Evolutionary conservation across 2,113 vertebrate species (phyloP), one percentile per base, ranked within the genome.

Genomic region (Rhinolophus ferrumequinum): DNA sequence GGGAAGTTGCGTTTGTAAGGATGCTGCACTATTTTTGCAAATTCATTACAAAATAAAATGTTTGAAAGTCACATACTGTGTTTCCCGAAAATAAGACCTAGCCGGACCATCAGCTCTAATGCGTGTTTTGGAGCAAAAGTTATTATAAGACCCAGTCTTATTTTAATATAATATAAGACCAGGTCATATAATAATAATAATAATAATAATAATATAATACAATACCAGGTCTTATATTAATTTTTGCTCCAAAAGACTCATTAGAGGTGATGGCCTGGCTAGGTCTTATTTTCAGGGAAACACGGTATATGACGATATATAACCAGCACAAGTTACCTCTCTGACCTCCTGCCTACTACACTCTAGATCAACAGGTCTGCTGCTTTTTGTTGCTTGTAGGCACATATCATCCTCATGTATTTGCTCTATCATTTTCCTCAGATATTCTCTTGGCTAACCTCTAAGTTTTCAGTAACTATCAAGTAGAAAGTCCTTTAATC

Each of bases 241-340:
- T 44, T 44, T 44, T 44, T 44, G 41, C 41, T 44, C 41, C 41
- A 44, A 44, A 44, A 44, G 41, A 44, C 6, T 44, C 41, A 44
- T 44, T 44, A 44, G 41, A 44, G 41, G 41, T 7, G 41, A 7
- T 44, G 41, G 41, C 6, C 41, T 44, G 41, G 41, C 41, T 44
- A 44, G 41, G 6, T 44, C 41, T 44, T 44, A 44, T 44, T 44
- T 44, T 44, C 41, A 44, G 41, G 41, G 41, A 44, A 44, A 44
- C 41, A 44, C 4, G 6, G 41, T 44, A 0, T 3, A 33, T 33
- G 16, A 14, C 28, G 6, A 30, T 62, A 6, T 7, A 11, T 58
- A 12, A n/a, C 67, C 3, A 15, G 4, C 24, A 7, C 10, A 44
- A 35, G 12, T 41, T 67, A 21, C n/a, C 19, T 30, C 22, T 64